Evolutionary conservation across 2,113 vertebrate genomes (phyloP).

Genomic region (Ranitomeya imitator): DNA sequence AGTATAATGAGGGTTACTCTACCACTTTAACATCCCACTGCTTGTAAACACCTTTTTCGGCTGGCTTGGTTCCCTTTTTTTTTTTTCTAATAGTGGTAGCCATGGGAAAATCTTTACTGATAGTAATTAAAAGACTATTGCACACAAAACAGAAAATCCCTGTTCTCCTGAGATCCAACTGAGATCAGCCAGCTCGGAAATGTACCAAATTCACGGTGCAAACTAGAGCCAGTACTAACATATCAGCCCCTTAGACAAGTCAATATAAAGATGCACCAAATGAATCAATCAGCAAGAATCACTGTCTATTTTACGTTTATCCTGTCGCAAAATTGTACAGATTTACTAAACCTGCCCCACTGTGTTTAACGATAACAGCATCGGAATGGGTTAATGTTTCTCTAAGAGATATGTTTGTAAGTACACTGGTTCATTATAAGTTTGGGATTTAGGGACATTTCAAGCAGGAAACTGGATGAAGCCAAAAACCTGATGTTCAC

Average conservation of each 20-base stretch:
- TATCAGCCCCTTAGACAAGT: background rate
- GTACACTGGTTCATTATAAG: conserved; percentile 6
- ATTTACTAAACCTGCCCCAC: background rate
- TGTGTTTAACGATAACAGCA: background rate
- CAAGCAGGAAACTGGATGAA: conserved; percentile 27
- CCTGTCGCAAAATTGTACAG: background rate
- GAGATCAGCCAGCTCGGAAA: no score
- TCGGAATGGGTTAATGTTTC: background rate
- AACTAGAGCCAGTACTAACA: background rate
- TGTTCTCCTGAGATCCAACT: background rate
- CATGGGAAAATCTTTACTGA: background rate
- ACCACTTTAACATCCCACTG: background rate
- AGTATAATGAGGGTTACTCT: background rate
- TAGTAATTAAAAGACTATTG: background rate
- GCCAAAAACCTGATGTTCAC: conserved; percentile 18
- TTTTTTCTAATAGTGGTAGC: background rate
- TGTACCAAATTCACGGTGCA: no score
- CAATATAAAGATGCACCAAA: no score
- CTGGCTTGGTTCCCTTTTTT: background rate
- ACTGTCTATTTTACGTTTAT: no score
- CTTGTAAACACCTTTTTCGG: conserved; percentile 20
- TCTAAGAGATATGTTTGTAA: conserved; percentile 7
- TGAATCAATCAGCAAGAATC: no score
- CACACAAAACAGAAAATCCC: background rate
- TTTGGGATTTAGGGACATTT: conserved; percentile 4